Evolutionary conservation across 2,113 vertebrate genomes (phyloP).

Genomic region (Catharus minimus): DNA sequence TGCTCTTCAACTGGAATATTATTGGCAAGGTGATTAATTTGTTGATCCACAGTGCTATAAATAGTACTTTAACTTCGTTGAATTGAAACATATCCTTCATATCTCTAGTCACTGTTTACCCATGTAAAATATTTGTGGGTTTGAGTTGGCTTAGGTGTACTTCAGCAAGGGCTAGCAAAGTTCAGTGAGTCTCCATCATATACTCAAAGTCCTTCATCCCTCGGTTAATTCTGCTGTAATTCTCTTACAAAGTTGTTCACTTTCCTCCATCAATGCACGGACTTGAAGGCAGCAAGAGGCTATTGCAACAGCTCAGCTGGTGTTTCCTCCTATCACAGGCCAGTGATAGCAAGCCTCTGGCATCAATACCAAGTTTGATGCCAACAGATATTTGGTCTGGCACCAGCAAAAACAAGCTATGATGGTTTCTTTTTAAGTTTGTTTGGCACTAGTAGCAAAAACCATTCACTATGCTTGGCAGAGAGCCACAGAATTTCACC

Average conservation of each 20-base stretch:
- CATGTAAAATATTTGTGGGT: background rate
- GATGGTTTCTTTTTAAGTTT: slow-evolving; percentile 65
- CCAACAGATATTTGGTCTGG: slow-evolving; percentile 62
- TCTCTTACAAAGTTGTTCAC: background rate
- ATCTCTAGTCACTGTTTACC: slow-evolving; percentile 31
- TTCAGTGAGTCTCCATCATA: background rate
- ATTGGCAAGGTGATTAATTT: slow-evolving; percentile 32
- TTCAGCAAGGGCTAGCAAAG: slow-evolving; percentile 27
- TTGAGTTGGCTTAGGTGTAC: background rate
- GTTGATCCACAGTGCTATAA: slow-evolving; percentile 21
- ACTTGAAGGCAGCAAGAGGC: background rate
- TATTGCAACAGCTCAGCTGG: background rate
- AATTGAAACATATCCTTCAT: slow-evolving; percentile 22
- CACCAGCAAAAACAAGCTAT: slow-evolving; percentile 57
- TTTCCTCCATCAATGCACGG: background rate
- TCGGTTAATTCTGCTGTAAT: background rate
- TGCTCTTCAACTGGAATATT: background rate
- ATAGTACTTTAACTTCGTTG: background rate
- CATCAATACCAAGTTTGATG: slow-evolving; percentile 47
- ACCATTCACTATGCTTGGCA: slow-evolving; percentile 44
- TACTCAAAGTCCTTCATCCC: background rate
- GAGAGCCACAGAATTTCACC: slow-evolving; percentile 42
- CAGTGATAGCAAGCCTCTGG: slow-evolving; percentile 66
- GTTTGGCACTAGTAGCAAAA: slow-evolving; percentile 55
- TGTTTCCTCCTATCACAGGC: slow-evolving; percentile 43